Evolutionary conservation across 2,113 vertebrate species (phyloP).

Genomic region (Calcarius ornatus): DNA sequence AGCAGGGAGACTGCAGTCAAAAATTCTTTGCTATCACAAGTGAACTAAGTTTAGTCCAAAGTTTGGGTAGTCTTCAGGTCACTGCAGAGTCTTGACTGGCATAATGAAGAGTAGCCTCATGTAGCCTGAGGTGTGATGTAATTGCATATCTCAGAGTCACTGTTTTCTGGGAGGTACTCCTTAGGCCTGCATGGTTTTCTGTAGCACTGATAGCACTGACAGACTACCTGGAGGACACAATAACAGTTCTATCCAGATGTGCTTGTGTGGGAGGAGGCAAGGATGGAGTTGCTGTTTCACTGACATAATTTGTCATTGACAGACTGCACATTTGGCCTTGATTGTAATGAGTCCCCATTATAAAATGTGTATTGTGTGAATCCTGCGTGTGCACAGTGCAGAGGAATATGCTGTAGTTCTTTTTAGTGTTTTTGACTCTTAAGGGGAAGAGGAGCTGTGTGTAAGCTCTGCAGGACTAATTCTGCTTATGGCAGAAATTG

Average conservation of each 20-base stretch:
- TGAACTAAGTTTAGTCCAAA: neutral
- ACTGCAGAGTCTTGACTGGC: neutral
- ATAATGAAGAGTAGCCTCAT: neutral
- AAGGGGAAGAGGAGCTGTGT: neutral
- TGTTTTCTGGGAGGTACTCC: neutral
- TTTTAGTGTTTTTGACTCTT: neutral
- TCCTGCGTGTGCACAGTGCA: neutral
- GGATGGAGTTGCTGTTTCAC: neutral
- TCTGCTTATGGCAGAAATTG: neutral
- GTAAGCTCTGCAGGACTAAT: neutral
- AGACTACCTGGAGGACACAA: neutral
- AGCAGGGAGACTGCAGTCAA: neutral
- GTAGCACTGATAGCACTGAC: neutral
- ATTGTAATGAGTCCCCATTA: neutral
- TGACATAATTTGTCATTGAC: neutral
- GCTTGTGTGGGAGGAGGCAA: neutral
- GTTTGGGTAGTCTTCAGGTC: neutral
- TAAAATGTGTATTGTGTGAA: neutral
- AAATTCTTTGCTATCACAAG: neutral
- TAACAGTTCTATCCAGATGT: neutral
- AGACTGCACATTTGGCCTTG: neutral
- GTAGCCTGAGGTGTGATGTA: neutral
- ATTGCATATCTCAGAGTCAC: neutral
- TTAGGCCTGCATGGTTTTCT: neutral
- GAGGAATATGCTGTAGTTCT: neutral